Evolutionary conservation across 2,113 vertebrate species (phyloP), one percentile per base, ranked within the genome.

Genomic region (Hippocampus barbouri): DNA sequence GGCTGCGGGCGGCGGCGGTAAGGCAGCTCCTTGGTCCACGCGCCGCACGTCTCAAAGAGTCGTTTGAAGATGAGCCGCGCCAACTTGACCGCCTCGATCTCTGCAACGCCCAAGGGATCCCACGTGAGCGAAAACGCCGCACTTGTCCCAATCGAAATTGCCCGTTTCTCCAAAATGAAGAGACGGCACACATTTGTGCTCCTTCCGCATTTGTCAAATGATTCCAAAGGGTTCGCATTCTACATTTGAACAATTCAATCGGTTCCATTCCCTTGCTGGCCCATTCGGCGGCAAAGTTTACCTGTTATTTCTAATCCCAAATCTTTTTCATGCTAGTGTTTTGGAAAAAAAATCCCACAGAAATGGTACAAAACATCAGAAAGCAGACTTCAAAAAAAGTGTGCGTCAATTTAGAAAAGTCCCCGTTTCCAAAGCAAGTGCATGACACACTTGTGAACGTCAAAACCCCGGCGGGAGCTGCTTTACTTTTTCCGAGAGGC

Each of bases 11-110:
- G 95, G 5, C 92, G 94, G 71, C 88, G 95, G 72, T 93, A 93
- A 0, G 97, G 97, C 73, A 98, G 92, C 49, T 97, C 96, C 73
- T 98, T 98, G 86, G 95, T 89, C 97, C 97, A 99, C 56, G 80
- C 90, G 89, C 94, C 94, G 92, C 96, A 97, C 66, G 92, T 93
- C 70, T 97, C 95, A 1, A 96, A 96, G 47, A 99, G 94, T 75
- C 93, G 95, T 83, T 93, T 96, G 70, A 96, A 97, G 72, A 96
- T 93, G 38, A 94, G 86, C 54, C 95, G 94, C 64, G 96, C 95
- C 76, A 99, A 69, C 86, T 94, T 98, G 86, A 95, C 92, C 0
- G 96, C 93, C 71, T 99, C 95, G 1, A 98, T 92, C 91, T 97
- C 97, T 98, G 86, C 43, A 15, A 45, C 43, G 15, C 3, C 43